Percentiles rank a stretch among this genome's conserved stretches.
These are phyloP conservation scores for Scartelaos histophorus DNA, from an alignment of 2,113 vertebrate species.

Conservation along the genomic window DNA sequence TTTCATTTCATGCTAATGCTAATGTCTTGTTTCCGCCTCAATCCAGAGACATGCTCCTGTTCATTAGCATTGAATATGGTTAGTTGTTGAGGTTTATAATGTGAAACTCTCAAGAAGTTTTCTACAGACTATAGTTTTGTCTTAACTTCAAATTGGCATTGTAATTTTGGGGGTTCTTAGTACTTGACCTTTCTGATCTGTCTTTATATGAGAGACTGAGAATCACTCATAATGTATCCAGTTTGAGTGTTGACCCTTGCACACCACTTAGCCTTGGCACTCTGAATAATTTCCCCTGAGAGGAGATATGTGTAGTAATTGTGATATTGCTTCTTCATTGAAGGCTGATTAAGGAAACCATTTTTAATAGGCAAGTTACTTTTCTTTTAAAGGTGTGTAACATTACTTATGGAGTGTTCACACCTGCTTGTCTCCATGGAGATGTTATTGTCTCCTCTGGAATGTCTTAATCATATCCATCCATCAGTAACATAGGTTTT, in stretches of 20 bases:
- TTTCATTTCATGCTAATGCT: background rate
- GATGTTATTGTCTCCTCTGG: too few species aligned
- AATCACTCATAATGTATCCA: constrained; percentile 25
- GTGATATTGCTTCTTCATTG: background rate
- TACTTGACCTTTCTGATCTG: constrained; percentile 16
- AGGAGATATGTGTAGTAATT: constrained; percentile 9
- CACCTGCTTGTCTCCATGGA: too few species aligned
- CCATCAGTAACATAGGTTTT: too few species aligned
- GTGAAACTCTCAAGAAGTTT: background rate
- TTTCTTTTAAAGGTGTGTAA: background rate
- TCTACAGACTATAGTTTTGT: background rate
- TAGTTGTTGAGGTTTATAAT: background rate
- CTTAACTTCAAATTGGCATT: constrained; percentile 3
- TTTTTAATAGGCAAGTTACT: too few species aligned
- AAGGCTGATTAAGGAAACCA: background rate
- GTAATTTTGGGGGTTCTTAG: constrained; percentile 31
- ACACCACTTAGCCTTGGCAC: constrained; percentile 17
- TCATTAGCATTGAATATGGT: background rate
- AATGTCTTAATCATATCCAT: too few species aligned
- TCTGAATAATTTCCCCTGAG: constrained; percentile 27
- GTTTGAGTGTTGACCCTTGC: constrained; percentile 22
- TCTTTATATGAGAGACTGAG: constrained; percentile 7
- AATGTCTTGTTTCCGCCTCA: background rate
- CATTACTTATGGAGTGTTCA: too few species aligned
- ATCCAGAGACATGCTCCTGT: background rate